Evolutionary conservation across 2,888 invertebrate species (phyloP).

Genomic region (Scrobipalpa costella): DNA sequence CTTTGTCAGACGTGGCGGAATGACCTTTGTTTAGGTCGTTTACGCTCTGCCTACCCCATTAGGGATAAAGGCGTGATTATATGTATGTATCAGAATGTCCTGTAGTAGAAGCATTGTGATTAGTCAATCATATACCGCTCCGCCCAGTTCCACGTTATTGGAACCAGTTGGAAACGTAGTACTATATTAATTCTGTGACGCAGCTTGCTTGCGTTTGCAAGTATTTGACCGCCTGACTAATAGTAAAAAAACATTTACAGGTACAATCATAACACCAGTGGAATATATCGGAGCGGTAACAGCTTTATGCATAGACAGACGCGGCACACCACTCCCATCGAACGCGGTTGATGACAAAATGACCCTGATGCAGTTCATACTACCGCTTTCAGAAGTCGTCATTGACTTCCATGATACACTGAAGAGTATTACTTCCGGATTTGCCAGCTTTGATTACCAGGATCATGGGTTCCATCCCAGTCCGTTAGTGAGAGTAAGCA

Average conservation of each 20-base stretch:
- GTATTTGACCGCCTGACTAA: no score
- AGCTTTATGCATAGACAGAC: conserved; percentile 86
- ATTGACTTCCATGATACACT: conserved; percentile 96
- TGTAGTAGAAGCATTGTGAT: no score
- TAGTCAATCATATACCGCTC: no score
- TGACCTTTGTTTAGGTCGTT: no score
- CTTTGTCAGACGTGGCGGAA: no score
- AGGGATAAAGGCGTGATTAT: no score
- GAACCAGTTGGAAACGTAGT: no score
- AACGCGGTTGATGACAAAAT: conserved; percentile 91
- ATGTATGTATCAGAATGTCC: no score
- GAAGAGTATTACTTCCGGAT: conserved; percentile 95
- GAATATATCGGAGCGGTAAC: conserved; percentile 86
- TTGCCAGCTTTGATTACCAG: conserved; percentile 97
- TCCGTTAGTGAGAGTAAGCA: conserved; percentile 87
- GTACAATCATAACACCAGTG: conserved; percentile 94
- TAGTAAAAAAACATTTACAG: conserved; percentile 64
- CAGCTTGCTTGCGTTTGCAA: no score
- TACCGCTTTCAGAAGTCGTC: conserved; percentile 96
- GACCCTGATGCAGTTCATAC: conserved; percentile 88
- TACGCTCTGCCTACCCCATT: no score
- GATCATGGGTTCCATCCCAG: conserved; percentile 91
- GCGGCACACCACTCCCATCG: conserved; percentile 84
- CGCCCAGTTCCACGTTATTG: no score
- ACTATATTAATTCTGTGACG: no score